Evolutionary conservation across 1,140 invertebrate species (phyloP), one percentile per base, ranked within the genome.

Genomic region (Leptinotarsa defecta): DNA sequence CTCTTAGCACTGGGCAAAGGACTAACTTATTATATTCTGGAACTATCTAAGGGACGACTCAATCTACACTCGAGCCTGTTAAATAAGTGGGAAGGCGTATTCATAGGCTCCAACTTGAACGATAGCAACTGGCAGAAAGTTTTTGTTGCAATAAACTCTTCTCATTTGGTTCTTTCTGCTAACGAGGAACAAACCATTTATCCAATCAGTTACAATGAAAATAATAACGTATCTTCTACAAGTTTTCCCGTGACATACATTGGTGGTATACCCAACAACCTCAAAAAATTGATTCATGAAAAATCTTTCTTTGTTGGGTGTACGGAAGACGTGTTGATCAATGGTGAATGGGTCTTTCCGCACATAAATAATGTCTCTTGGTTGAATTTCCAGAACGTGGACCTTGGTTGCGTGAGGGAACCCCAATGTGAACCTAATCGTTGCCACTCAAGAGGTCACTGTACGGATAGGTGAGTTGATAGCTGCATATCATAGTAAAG

Each of bases 101-200:
- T 94, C 81, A 92, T 95, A 76, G 94, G 93, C 0, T 91, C 91
- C 20, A 90, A 91, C 78, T 87, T 96, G 13, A 96, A 96, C 82
- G 91, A 96, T 82, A 94, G 93, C 73, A 90, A 91, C 49, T 97
- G 95, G 95, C 94, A 96, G 81, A 93, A 94, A 82, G 93, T 94
- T 13, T 95, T 95, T 83, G 93, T 96, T 34, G 91, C 93, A 0
- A 94, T 96, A 6, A 96, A 96, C 85, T 91, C 93, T 2, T 94
- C 93, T 3, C 94, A 96, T 86, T 87, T 96, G 64, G 92, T 95
- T 24, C 87, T 96, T 4, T 92, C 94, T 1, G 94, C 94, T 1
- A 95, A 96, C 84, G 93, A 95, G 81, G 94, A 96, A 84, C 93
- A 95, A 85, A 95, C 94, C 3, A 95, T 96, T 77, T 95, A 95